A percentile compares a stretch with the other conserved stretches of the same genome.
These are phyloP conservation scores for Leucoma salicis DNA, from an alignment of 2,888 invertebrate species.

Conservation along the genomic window DNA sequence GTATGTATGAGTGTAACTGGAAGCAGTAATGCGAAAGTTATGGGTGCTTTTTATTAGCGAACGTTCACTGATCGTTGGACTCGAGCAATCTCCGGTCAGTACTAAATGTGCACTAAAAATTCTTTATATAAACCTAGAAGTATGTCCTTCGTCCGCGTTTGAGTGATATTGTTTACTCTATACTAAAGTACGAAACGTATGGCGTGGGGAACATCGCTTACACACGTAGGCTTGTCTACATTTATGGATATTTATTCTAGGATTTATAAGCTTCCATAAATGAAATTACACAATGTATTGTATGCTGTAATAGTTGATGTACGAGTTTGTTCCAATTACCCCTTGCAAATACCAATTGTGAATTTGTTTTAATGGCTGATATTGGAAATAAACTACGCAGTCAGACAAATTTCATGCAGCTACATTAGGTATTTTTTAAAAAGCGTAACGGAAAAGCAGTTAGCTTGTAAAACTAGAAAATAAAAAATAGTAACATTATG, in stretches of 20 bases:
- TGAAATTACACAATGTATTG: neutral
- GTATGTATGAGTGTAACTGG: slow-evolving; percentile 2
- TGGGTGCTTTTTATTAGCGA: slow-evolving; percentile 1
- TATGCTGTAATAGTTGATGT: neutral
- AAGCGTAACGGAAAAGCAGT: no score
- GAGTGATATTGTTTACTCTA: slow-evolving; percentile 22
- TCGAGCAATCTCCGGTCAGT: slow-evolving; percentile 1
- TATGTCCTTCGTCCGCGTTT: slow-evolving; percentile 17
- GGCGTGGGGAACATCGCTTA: slow-evolving; percentile 5
- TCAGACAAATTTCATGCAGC: no score
- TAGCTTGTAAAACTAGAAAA: no score
- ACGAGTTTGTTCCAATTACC: no score
- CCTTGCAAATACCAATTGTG: no score
- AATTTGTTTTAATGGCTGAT: no score
- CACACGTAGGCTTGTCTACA: slow-evolving; percentile 8
- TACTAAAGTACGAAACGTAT: slow-evolving; percentile 24
- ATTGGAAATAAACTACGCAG: no score
- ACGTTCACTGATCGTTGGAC: neutral
- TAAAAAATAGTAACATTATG: no score
- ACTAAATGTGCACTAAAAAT: slow-evolving; percentile 5
- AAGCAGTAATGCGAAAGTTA: slow-evolving; percentile 1
- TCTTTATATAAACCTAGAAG: slow-evolving; percentile 8
- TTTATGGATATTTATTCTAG: slow-evolving; percentile 1
- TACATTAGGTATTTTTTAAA: no score
- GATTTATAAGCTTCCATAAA: slow-evolving; percentile 1